Conservation (phyloP, 2,888 invertebrate species). For the Ormyrus labotus region DNA sequence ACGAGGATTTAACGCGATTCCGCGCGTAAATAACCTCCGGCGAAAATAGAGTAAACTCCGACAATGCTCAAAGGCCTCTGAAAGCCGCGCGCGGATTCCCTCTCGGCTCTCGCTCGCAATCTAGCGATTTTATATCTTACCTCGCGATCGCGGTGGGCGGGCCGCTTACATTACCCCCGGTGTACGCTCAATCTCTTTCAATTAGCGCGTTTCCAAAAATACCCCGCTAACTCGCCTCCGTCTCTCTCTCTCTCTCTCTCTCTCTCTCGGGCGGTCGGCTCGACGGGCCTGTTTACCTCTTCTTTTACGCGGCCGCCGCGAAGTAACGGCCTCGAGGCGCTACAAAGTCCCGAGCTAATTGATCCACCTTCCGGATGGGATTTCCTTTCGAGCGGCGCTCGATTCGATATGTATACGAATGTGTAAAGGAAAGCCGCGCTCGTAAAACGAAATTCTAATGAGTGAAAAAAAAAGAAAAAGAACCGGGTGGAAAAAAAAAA, state of each 20-base stretch:
- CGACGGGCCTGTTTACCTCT: constrained; percentile 38
- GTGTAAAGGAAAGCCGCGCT: too few relatives aligned
- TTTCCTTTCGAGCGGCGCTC: too few relatives aligned
- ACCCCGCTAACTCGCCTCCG: constrained; percentile 27
- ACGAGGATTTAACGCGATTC: too few relatives aligned
- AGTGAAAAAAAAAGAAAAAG: too few relatives aligned
- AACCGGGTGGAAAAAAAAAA: too few relatives aligned
- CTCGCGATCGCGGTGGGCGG: constrained; percentile 42
- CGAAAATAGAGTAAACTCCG: too few relatives aligned
- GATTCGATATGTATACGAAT: too few relatives aligned
- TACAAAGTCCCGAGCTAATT: constrained; percentile 28
- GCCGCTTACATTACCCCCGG: constrained; percentile 45
- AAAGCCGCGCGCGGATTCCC: too few relatives aligned
- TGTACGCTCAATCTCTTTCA: constrained; percentile 54
- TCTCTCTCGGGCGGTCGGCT: constrained; percentile 11
- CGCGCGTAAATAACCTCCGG: too few relatives aligned
- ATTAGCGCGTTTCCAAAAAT: constrained; percentile 57
- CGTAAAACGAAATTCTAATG: too few relatives aligned
- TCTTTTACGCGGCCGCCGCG: constrained; percentile 32
- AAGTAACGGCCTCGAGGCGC: constrained; percentile 36
- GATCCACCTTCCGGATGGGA: constrained; percentile 1
- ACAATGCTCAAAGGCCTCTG: too few relatives aligned
- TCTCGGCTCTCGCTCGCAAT: too few relatives aligned
- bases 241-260: not conserved
- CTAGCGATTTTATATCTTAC: not conserved